Percentiles rank a stretch among this genome's conserved stretches.
phyloP scores from a whole-genome alignment of 2,113 vertebrate species.

The Chaetura pelagica region DNA sequence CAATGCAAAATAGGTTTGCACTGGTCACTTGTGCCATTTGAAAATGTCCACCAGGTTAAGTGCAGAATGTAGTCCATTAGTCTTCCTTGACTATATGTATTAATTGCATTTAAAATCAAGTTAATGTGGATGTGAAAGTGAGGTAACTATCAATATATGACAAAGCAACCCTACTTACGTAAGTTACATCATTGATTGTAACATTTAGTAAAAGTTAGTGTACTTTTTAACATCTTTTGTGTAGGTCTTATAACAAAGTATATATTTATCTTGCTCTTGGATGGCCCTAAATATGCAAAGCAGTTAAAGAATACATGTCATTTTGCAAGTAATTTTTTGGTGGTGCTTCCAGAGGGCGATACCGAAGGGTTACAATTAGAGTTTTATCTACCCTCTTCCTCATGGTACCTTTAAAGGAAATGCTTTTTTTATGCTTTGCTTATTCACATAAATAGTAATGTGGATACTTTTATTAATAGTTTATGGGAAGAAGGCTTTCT shows the following conservation, averaged over 20 bases:
- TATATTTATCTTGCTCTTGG: slow-evolving; percentile 68
- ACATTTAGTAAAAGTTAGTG: slow-evolving; percentile 86
- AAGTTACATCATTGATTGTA: slow-evolving; percentile 87
- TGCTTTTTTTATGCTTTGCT: slow-evolving; percentile 61
- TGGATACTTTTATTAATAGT: slow-evolving; percentile 59
- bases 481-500: slow-evolving; percentile 66
- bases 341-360: not conserved
- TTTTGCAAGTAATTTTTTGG: slow-evolving; percentile 29
- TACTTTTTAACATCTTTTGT: slow-evolving; percentile 74
- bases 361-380: not conserved
- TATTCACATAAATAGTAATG: slow-evolving; percentile 53
- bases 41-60: slow-evolving; percentile 95
- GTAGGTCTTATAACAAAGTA: slow-evolving; percentile 60
- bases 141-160: slow-evolving; percentile 97
- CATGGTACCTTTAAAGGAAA: slow-evolving; percentile 42
- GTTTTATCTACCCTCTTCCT: slow-evolving; percentile 43
- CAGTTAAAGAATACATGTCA: not conserved
- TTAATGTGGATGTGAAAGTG: slow-evolving; percentile 98
- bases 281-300: slow-evolving; percentile 32
- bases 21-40: slow-evolving; percentile 91
- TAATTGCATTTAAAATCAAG: slow-evolving; percentile 99
- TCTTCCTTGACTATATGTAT: slow-evolving; percentile 98
- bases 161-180: slow-evolving; percentile 84
- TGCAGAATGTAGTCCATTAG: slow-evolving; percentile 97
- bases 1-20: slow-evolving; percentile 98